Conservation (phyloP, 1,140 invertebrate genomes). For the Caenorhabditis tropicalis region DNA sequence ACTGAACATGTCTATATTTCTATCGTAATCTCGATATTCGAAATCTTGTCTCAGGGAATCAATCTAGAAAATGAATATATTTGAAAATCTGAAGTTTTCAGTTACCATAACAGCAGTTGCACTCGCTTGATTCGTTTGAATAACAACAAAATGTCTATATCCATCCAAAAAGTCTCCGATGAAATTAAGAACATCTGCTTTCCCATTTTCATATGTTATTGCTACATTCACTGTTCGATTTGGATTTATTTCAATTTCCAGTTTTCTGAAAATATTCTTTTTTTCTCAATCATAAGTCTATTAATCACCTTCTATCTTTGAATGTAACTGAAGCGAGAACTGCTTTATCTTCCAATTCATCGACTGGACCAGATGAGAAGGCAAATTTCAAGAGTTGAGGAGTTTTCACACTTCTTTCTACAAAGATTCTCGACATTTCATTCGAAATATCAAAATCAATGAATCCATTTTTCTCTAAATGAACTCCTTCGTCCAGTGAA, state of each 20-base stretch:
- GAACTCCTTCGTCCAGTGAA: constrained; percentile 36
- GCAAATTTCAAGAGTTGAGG: constrained; percentile 37
- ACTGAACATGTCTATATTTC: constrained; percentile 15
- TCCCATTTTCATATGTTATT: constrained; percentile 39
- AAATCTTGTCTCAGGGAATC: constrained; percentile 13
- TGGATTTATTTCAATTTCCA: constrained; percentile 46
- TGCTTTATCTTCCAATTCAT: neutral
- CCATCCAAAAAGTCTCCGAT: constrained; percentile 41
- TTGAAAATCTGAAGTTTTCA: neutral
- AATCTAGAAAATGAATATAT: neutral
- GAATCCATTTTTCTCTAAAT: constrained; percentile 21
- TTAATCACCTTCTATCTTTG: neutral
- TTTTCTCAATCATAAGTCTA: neutral
- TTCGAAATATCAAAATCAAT: constrained; percentile 1
- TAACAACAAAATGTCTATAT: constrained; percentile 45
- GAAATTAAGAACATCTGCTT: constrained; percentile 33
- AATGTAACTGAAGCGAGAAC: neutral
- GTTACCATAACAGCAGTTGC: constrained; percentile 19
- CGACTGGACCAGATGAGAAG: neutral
- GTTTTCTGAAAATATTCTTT: constrained; percentile 20
- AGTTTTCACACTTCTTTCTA: neutral
- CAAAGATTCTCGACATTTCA: neutral
- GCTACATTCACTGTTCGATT: constrained; percentile 43
- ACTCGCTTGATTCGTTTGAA: neutral
- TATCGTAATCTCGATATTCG: neutral